Percentiles rank a stretch among this genome's conserved stretches.
Conservation (phyloP, 92 coral and sea anemone species). For the Meandrina meandrites region DNA sequence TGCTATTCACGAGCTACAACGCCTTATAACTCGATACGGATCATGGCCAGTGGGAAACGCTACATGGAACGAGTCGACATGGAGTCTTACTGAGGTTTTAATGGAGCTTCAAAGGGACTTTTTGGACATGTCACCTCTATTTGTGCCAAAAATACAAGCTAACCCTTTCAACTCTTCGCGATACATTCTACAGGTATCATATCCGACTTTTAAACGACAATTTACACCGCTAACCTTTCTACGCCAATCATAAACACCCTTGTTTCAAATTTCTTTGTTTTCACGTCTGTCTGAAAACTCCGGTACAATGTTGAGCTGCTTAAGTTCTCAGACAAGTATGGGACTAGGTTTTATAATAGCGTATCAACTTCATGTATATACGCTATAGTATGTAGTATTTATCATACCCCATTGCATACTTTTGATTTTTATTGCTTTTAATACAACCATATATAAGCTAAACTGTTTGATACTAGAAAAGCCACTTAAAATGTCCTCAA, state of each 20-base stretch:
- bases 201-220: background rate
- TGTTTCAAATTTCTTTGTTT: background rate
- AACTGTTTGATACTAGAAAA: background rate
- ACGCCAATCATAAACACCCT: background rate
- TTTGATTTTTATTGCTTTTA: background rate
- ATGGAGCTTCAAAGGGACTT: slow-evolving; percentile 55
- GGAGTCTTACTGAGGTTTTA: slow-evolving; percentile 61
- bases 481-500: too few species aligned
- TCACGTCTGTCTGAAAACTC: background rate
- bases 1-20: slow-evolving; percentile 44
- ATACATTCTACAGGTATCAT: slow-evolving; percentile 67
- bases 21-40: slow-evolving; percentile 60
- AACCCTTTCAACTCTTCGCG: slow-evolving; percentile 65
- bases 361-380: background rate
- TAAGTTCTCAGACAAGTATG: background rate
- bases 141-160: slow-evolving; percentile 22
- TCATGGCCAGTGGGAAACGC: slow-evolving; percentile 81
- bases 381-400: background rate
- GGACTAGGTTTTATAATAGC: background rate
- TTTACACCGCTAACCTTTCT: too few species aligned
- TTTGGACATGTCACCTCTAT: slow-evolving; percentile 42
- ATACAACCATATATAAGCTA: background rate
- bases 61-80: slow-evolving; percentile 60
- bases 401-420: background rate
- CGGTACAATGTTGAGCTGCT: background rate